phyloP scores from a whole-genome alignment of 2,888 invertebrate species.

The Stenodera caucasica region DNA sequence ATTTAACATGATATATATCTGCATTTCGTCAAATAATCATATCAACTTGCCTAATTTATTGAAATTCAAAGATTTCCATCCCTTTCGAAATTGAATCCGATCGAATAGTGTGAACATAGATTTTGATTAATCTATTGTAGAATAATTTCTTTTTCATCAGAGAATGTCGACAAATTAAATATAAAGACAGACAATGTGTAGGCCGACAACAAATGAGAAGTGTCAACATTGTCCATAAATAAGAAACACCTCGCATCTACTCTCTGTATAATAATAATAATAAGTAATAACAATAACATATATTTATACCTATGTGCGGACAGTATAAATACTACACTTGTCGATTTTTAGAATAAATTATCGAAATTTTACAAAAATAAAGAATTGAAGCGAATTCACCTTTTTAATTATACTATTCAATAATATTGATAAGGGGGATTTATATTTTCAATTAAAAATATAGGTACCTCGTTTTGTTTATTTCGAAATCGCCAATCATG shows the following conservation, averaged over 20 bases:
- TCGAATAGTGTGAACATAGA: no score
- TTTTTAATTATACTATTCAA: conserved; percentile 43
- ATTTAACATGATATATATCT: conserved; percentile 48
- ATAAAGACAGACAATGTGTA: conserved; percentile 53
- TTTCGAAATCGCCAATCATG: conserved; percentile 34
- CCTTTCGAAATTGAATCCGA: background rate
- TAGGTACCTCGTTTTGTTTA: conserved; percentile 43
- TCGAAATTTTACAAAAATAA: background rate
- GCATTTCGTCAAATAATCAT: conserved; percentile 48
- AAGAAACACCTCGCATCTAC: conserved; percentile 48
- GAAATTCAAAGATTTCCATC: conserved; percentile 7
- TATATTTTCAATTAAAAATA: conserved; percentile 49
- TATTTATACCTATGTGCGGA: conserved; percentile 52
- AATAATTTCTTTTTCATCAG: conserved; percentile 47
- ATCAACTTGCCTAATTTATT: conserved; percentile 47
- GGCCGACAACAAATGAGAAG: conserved; percentile 56
- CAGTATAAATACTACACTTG: conserved; percentile 51
- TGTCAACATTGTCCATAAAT: conserved; percentile 58
- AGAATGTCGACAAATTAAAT: conserved; percentile 54
- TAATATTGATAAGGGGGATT: conserved; percentile 42
- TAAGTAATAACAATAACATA: no score
- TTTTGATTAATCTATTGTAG: no score
- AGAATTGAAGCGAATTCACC: conserved; percentile 32
- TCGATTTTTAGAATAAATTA: no score
- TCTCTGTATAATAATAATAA: no score